Base-by-base conservation (phyloP, 2,797 vertebrate species). In the Etheostoma nigrum region DNA sequence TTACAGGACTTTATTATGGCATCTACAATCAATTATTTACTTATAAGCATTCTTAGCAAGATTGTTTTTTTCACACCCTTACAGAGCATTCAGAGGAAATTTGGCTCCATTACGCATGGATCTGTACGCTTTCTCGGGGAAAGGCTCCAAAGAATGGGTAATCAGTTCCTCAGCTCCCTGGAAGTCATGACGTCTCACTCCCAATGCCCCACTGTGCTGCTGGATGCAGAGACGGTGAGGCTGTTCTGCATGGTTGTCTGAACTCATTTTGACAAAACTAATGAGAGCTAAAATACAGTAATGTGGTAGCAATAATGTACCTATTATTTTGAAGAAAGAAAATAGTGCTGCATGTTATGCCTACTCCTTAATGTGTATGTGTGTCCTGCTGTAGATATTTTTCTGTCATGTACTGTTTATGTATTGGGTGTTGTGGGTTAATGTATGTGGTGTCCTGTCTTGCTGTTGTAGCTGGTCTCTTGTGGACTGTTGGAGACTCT, bases 161-260 rank as follows among this genome's bases (percentile, higher is more conserved):
- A 96, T 68, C 98, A 98, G 90, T 99, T 99, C 91, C 96, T 92
- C 89, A 99, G 97, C 83, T 99, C 98, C 15, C 83, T 99, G 86
- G 96, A 98, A 81, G 97, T 99, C 88, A 98, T 99, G 97, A 96
- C 98, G 79, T 86, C 95, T 0, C 95, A 94, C 92, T 98, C 97
- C 0, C 97, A 97, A 81, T 99, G 98, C 47, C 98, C 98, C 0
- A 98, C 97, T 0, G 98, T 99, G 88, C 96, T 99, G 75, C 94
- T 99, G 91, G 98, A 99, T 44, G 98, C 98, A 0, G 98, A 99
- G 94, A 99, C 98, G 89, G 98, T 99, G 93, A 97, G 95, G 86
- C 44, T 36, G 9, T 12, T 57, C 54, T 36, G 14, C 74, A 57
- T 59, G 51, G 4, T 30, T 53, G 9, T 53, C 54, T 69, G 9